Base-by-base conservation (phyloP, 2,797 vertebrate species). In the Onychomys arenicola region DNA sequence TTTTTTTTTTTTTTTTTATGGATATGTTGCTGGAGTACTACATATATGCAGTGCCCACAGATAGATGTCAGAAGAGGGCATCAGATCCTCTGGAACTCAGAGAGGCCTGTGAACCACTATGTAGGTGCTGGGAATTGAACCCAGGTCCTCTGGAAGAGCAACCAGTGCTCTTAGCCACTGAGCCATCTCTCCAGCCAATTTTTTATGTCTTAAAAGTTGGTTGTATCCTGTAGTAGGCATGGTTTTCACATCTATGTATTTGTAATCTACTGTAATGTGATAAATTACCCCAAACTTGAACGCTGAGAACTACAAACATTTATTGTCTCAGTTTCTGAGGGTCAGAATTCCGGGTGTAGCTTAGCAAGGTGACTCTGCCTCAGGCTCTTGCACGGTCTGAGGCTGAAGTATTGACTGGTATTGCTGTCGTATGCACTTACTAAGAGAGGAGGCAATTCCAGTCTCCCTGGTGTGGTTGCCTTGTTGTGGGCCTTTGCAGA, bases 161-260 rank as follows among this genome's bases (percentile, higher is more conserved):
- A 21, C 32, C 52, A 55, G 77, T 55, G 49, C 77, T 80, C 49
- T 55, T n/a, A 80, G 32, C 52, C 52, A 57, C 77, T 81, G 52
- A 81, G 21, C 52, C 32, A 59, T 57, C 52, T 59, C 52, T 81
- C 12, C 52, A 81, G 55, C 55, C 6, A 29, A 29, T 43, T 57
- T 92, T 55, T 90, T 96, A 77, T 82, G 89, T 84, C 95, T 96
- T 65, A 49, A 75, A 92, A 85, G 83, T 67, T 34, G 17, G 9
- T 19, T 85, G 61, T 85, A 76, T 75, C 52, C 49, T 94, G 17
- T 4, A 55, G 17, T 93, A 81, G 27, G 9, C 59, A 40, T 83
- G 57, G 27, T 84, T 92, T 97, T 92, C 14, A 91, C 49, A 65
- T 81, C 19, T 93, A n/a, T 8, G 77, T 94, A 77, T 78, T 82